Evolutionary conservation across 30 jellyfish, hydroid and myxozoan genomes (phyloP).

Genomic region (Rhopilema esculentum): DNA sequence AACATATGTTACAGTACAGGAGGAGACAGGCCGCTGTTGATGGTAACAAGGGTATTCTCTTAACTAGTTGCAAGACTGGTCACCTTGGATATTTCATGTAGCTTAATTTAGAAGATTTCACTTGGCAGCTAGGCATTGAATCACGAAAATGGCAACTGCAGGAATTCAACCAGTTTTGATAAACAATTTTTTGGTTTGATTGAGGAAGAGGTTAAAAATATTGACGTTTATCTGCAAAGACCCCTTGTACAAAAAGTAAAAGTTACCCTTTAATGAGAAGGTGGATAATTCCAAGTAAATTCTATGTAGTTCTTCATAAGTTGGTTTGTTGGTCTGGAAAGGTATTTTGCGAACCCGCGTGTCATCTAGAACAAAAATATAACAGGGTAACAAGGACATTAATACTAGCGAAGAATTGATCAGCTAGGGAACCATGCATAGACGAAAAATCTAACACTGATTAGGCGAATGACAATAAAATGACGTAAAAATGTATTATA

Average conservation of each 20-base stretch:
- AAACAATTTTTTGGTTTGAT: too few relatives aligned
- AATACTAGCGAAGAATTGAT: too few relatives aligned
- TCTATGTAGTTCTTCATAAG: constrained; percentile 85
- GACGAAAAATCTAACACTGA: too few relatives aligned
- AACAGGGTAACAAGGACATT: background rate
- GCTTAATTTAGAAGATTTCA: too few relatives aligned
- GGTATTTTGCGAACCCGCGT: constrained; percentile 81
- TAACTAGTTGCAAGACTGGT: too few relatives aligned
- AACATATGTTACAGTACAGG: too few relatives aligned
- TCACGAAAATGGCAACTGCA: background rate
- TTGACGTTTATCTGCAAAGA: background rate
- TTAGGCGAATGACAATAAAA: too few relatives aligned
- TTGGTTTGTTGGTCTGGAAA: constrained; percentile 84
- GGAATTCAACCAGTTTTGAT: background rate
- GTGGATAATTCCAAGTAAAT: constrained; percentile 65
- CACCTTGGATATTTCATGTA: too few relatives aligned
- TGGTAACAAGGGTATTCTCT: too few relatives aligned
- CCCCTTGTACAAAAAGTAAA: background rate
- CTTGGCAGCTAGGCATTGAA: background rate
- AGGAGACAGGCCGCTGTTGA: too few relatives aligned
- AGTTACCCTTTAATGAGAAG: constrained; percentile 62
- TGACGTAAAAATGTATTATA: too few relatives aligned
- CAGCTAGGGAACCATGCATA: background rate
- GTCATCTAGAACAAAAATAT: constrained; percentile 68
- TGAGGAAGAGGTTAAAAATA: too few relatives aligned